Conservation (phyloP, 2,113 vertebrate species). For the Tringa solitaria region DNA sequence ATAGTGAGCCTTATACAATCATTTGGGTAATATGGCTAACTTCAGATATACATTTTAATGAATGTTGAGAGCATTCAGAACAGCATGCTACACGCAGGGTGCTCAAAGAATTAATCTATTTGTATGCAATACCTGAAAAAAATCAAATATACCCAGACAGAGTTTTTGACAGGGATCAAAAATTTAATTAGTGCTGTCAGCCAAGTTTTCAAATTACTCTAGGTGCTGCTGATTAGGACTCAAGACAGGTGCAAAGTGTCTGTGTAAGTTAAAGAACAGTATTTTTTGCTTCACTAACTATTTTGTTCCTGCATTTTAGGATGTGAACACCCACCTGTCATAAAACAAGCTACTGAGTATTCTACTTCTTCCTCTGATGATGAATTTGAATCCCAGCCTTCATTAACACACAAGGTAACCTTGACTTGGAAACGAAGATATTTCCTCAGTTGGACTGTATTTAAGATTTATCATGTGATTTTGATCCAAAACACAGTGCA, state of each 20-base stretch:
- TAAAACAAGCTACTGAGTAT: conserved; percentile 5
- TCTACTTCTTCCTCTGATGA: conserved; percentile 76
- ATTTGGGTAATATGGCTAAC: conserved; percentile 77
- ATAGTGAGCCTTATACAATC: conserved; percentile 72
- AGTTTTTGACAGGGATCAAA: conserved; percentile 63
- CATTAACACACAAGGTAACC: conserved; percentile 75
- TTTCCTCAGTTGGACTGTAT: neutral
- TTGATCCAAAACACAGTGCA: neutral
- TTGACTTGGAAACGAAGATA: neutral
- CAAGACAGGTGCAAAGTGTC: conserved; percentile 65
- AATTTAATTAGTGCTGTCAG: conserved; percentile 63
- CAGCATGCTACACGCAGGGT: conserved; percentile 8
- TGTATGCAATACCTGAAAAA: conserved; percentile 22
- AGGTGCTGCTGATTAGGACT: conserved; percentile 42
- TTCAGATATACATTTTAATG: conserved; percentile 75
- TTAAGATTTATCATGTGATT: neutral
- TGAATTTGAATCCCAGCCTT: conserved; percentile 67
- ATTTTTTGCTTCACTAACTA: neutral
- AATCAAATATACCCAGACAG: neutral
- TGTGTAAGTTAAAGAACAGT: neutral
- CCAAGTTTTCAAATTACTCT: conserved; percentile 59
- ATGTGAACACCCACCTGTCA: neutral
- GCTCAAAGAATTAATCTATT: conserved; percentile 70
- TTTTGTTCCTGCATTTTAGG: conserved; percentile 63
- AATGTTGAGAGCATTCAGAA: conserved; percentile 59